Conservation (phyloP, 2,113 vertebrate genomes). For the Elephantulus edwardii region DNA sequence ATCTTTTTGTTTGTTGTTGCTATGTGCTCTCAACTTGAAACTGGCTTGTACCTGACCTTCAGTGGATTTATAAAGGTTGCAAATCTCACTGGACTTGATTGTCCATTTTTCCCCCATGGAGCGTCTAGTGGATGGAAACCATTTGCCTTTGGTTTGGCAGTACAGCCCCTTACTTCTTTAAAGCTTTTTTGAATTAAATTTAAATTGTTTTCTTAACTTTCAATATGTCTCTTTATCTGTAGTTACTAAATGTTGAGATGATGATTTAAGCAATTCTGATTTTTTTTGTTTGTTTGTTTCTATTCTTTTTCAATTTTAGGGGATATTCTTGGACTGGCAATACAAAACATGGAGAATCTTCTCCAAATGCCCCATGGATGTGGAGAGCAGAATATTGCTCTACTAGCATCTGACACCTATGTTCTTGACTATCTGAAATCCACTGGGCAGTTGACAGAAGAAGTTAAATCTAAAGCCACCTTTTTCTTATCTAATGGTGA, state of each 20-base stretch:
- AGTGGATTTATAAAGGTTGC: too few species aligned
- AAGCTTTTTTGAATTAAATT: neutral
- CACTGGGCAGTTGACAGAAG: slow-evolving; percentile 85
- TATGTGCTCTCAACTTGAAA: too few species aligned
- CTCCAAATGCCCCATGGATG: slow-evolving; percentile 79
- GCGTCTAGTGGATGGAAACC: too few species aligned
- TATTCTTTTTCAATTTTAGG: slow-evolving; percentile 83
- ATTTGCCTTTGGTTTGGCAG: too few species aligned
- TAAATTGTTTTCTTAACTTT: neutral
- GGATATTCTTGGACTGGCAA: slow-evolving; percentile 88
- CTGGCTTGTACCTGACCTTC: too few species aligned
- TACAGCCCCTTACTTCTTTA: too few species aligned
- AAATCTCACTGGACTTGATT: too few species aligned
- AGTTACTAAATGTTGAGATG: neutral
- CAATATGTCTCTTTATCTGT: neutral
- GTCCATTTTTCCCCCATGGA: too few species aligned
- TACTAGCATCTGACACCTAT: slow-evolving; percentile 89
- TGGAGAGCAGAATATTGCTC: slow-evolving; percentile 90
- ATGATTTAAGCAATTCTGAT: neutral
- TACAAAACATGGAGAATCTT: slow-evolving; percentile 87
- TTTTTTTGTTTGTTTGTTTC: neutral
- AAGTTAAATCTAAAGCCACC: slow-evolving; percentile 78
- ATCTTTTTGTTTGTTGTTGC: too few species aligned
- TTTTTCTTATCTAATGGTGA: slow-evolving; percentile 87
- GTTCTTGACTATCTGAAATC: slow-evolving; percentile 88